Evolutionary conservation across 1,140 invertebrate genomes (phyloP), one percentile per base, ranked within the genome.

Genomic region (Zaprionus ghesquierei): DNA sequence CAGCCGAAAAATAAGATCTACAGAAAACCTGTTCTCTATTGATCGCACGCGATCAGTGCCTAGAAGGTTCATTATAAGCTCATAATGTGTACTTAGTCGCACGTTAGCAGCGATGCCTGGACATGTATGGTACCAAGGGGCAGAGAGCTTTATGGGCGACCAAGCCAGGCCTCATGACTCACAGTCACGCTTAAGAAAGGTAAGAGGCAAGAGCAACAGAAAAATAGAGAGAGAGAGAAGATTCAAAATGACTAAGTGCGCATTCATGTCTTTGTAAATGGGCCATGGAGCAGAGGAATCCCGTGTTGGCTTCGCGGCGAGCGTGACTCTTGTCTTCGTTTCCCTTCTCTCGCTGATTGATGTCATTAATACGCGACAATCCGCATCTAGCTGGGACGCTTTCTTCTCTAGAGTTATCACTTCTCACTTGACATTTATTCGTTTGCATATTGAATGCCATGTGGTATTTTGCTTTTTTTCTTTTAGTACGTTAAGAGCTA

Each of bases 251-350:
- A 89, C 69, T 89, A 80, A 89, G 68, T 87, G 82, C 84, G 79
- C 73, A 80, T 87, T 89, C 84, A 87, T 84, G 76, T 69, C 51
- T 87, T 89, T 89, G 75, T 51, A 87, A 84, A 89, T 79, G 76
- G 84, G 84, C 63, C 73, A 73, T 20, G 64, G 63, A 77, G 77
- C 55, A 74, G 63, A 77, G 77, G 63, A 74, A 81, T 61, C 29
- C 20, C 64, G 59, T 69, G 35, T 71, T 44, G 46, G 60, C 29
- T 46, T 54, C 33, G 61, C 58, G 44, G 50, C 44, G 66, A 69
- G 68, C 82, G 82, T 86, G 82, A 86, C 81, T 86, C 31, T 41
- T 58, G 27, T 29, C 6, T 35, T n/a, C 74, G 60, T 70, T 60
- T 68, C 77, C 44, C 29, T 61, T 64, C 49, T 61, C 53, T 44